Evolutionary conservation across 1,140 invertebrate genomes (phyloP), one percentile per base, ranked within the genome.

Genomic region (Lucilia cuprina): DNA sequence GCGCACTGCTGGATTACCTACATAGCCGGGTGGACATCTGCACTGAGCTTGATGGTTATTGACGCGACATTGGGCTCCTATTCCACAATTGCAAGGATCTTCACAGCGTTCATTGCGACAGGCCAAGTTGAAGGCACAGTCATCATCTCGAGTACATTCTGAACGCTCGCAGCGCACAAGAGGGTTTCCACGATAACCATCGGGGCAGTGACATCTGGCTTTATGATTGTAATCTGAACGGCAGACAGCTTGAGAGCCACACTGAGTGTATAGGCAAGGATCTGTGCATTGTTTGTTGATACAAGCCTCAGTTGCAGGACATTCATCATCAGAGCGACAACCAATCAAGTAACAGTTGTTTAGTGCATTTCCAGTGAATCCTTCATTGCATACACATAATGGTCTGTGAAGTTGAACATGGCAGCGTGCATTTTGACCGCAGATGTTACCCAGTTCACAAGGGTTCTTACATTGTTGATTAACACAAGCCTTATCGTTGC

Each of bases 271-370:
- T 4, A 92, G 89, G 87, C 97, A 98, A 0, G 96, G 95, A 90
- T 97, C 94, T 25, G 95, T 91, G 89, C 97, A 98, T 87, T 97
- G 94, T 65, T 94, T 93, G 85, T 97, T 96, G 83, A 98, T 93
- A 87, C 97, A 98, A 34, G 96, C 96, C 91, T 97, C 94, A 55
- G 94, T 94, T 34, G 95, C 92, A 5, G 95, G 93, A 90, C 97
- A 98, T 84, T 98, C 97, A 41, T 94, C 94, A 88, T 98, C 96
- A 83, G 94, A 94, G 85, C 96, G 94, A 89, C 97, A 98, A 87
- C 97, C 96, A 87, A 97, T 94, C 2, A 90, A 70, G 34, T 89
- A 87, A 74, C 89, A 89, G 49, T 87, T 82, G 55, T 87, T 93
- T 86, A 96, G 94, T 21, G 96, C 96, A 91, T 97, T 96, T 89